Base-by-base conservation (phyloP, 1,140 invertebrate genomes). In the Luehdorfia chinensis region DNA sequence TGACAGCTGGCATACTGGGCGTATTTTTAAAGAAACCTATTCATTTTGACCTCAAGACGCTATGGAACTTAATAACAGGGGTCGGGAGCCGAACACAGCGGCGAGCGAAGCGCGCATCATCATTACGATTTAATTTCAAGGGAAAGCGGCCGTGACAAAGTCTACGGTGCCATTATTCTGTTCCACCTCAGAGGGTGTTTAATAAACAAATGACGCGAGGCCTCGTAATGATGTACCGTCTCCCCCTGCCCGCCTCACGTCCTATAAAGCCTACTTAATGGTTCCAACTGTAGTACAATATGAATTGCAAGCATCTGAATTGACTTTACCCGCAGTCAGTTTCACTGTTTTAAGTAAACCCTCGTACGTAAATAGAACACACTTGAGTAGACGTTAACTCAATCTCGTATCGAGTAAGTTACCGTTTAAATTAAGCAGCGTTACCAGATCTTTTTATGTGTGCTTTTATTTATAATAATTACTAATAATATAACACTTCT, bases 171-270 rank as follows among this genome's bases (percentile, higher is more conserved):
- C 74, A 85, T 85, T 85, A 85, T 83, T 74, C 66, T 64, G 65
- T 84, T 80, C 75, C 76, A 80, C 73, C 76, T 81, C 69, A 66
- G 70, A 72, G 75, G 75, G 76, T 81, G 77, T 84, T 80, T 83
- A 83, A 80, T 80, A 85, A 85, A 83, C 78, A 80, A 83, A 84
- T 81, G 80, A 84, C 68, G 77, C 67, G 68, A 69, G 66, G 65
- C 62, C 54, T 64, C 60, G 64, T 75, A 75, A 80, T 77, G 75
- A 75, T 70, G 65, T 67, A 56, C 59, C 58, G 56, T 52, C 61
- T 55, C 55, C 56, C 47, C 53, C 55, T 53, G 51, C 55, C 64
- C 64, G 54, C 54, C 55, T 56, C 56, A 61, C 52, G 57, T 43
- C 61, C 59, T 66, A 59, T 70, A 65, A 65, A 68, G 57, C 65